phyloP scores from a whole-genome alignment of 2,797 vertebrate genomes.

The Poecilia gillii region DNA sequence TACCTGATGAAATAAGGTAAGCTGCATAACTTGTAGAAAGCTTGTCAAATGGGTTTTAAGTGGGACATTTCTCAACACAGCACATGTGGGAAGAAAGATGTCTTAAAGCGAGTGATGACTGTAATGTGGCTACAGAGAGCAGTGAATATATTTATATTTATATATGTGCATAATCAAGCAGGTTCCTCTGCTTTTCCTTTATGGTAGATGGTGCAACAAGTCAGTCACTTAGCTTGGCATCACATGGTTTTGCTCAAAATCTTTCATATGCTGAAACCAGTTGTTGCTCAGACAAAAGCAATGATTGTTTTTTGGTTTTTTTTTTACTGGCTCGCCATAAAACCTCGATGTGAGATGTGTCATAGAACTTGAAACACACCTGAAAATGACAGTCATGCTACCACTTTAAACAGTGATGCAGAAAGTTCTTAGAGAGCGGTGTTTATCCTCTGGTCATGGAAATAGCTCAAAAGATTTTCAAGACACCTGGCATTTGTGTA shows the following conservation, averaged over 20 bases:
- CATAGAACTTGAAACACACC: not conserved
- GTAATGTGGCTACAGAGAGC: not conserved
- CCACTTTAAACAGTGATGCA: not conserved
- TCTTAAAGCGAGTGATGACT: not conserved
- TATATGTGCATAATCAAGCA: not conserved
- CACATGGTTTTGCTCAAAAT: not conserved
- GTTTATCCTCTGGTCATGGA: not conserved
- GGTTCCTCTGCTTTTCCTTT: conserved; percentile 10
- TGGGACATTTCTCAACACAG: not conserved
- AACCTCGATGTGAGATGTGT: not conserved
- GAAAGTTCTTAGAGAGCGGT: not conserved
- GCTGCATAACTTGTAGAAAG: conserved; percentile 8
- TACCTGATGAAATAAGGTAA: conserved; percentile 78
- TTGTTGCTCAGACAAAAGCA: not conserved
- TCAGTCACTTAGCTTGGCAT: not conserved
- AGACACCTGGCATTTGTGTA: not conserved
- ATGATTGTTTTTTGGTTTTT: not conserved
- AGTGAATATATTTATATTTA: not conserved
- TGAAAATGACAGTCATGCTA: not conserved
- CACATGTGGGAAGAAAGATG: not conserved
- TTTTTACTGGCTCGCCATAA: not conserved
- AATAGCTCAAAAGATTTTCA: not conserved
- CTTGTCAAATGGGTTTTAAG: not conserved
- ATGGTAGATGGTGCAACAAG: not conserved
- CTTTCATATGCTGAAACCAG: not conserved